Percentiles rank a stretch among this genome's conserved stretches.
Conservation (phyloP, 2,113 vertebrate species). For the Onychostruthus taczanowskii region DNA sequence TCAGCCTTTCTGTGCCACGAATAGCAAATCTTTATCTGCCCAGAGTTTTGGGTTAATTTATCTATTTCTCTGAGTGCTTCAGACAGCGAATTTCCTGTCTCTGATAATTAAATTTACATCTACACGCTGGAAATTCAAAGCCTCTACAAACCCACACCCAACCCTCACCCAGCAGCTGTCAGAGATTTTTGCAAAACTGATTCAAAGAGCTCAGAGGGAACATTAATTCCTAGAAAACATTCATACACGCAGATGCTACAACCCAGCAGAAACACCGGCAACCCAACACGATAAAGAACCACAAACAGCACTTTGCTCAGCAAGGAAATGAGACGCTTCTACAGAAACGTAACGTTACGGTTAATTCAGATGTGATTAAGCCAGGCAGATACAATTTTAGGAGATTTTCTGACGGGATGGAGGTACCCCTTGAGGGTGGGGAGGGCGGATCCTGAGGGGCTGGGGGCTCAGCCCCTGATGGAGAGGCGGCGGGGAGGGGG, state of each 20-base stretch:
- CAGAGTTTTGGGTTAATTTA: background rate
- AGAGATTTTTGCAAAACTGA: background rate
- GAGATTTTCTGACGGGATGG: background rate
- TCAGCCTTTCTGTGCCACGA: background rate
- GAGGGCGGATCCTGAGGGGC: background rate
- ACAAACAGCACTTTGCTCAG: background rate
- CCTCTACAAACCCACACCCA: background rate
- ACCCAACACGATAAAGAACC: rapidly evolving
- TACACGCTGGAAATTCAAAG: background rate
- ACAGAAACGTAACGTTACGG: rapidly evolving
- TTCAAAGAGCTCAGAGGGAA: background rate
- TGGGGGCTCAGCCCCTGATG: background rate
- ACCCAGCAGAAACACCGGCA: rapidly evolving
- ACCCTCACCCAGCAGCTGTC: background rate
- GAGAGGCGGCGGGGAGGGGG: too few species aligned
- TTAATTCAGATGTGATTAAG: background rate
- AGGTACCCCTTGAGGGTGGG: background rate
- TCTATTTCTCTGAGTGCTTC: background rate
- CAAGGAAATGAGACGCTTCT: background rate
- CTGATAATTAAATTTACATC: background rate
- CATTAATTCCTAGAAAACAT: background rate
- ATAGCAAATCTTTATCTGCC: background rate
- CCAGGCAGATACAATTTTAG: background rate
- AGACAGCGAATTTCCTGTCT: background rate
- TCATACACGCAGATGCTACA: background rate